Evolutionary conservation across 2,888 invertebrate species (phyloP), one percentile per base, ranked within the genome.

Genomic region (Pycnomerus fuliginosus): DNA sequence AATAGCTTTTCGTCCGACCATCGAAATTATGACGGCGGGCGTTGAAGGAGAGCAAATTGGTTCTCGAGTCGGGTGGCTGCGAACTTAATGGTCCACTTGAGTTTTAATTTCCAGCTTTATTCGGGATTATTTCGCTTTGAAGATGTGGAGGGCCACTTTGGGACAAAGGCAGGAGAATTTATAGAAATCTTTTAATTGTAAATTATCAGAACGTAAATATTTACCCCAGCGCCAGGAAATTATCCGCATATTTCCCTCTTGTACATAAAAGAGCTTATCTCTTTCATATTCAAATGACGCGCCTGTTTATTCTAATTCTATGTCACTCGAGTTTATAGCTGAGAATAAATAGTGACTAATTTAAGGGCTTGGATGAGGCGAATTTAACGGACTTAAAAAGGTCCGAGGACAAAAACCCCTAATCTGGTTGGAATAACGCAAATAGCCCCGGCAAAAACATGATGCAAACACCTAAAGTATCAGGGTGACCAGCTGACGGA

Each of bases 371-470:
- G 25, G 35, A 42, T 42, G 35, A 42, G 34, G 30, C 23, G n/a
- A n/a, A 28, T n/a, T 28, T 17, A 25, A 39, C 30, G 31, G n/a
- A n/a, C n/a, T n/a, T n/a, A n/a, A n/a, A n/a, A n/a, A 35, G 16
- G 29, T 13, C 33, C 28, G 13, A 15, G 14, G 8, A 25, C 52
- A 56, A 54, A 58, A 55, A 55, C 48, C n/a, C n/a, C 54, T 60
- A 61, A 61, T 58, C 57, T 54, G 43, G 52, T 59, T 61, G 61
- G 55, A 61, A 60, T 61, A 52, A 52, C 55, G 52, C 56, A 52
- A 60, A 59, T n/a, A n/a, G n/a, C n/a, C n/a, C n/a, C n/a, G n/a
- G n/a, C n/a, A n/a, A n/a, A n/a, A n/a, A n/a, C n/a, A n/a, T n/a
- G n/a, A n/a, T n/a, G n/a, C n/a, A n/a, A n/a, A 50, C 24, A 40